Percentiles rank a stretch among this genome's conserved stretches.
phyloP scores from a whole-genome alignment of 2,888 invertebrate species.

The Dryocosmus kuriphilus region DNA sequence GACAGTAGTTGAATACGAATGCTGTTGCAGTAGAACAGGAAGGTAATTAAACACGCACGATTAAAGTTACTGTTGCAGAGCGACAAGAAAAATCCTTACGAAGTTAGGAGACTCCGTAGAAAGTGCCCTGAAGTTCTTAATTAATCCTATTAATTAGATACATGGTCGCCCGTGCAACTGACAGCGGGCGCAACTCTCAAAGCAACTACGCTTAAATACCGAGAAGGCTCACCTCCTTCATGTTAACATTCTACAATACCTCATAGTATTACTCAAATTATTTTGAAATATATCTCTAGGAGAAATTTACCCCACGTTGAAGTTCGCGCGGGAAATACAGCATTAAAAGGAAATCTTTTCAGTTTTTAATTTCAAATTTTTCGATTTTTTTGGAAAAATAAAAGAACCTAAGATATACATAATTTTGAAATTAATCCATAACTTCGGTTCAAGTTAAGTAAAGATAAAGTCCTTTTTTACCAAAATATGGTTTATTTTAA shows the following conservation, averaged over 20 bases:
- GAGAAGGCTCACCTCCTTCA: constrained; percentile 21
- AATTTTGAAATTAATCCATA: no score
- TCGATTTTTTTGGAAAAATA: no score
- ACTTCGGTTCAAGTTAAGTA: no score
- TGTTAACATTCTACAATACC: neutral
- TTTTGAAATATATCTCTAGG: no score
- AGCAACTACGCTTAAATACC: constrained; percentile 44
- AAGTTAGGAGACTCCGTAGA: constrained; percentile 51
- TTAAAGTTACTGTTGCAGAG: constrained; percentile 41
- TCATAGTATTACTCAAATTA: no score
- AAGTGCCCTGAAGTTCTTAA: constrained; percentile 63
- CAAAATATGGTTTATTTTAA: no score
- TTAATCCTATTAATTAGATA: constrained; percentile 70
- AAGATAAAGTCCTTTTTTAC: no score
- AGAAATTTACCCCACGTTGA: no score
- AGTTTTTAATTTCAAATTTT: no score
- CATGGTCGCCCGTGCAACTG: constrained; percentile 56
- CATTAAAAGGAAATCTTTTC: no score
- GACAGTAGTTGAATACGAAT: neutral
- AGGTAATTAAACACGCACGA: constrained; percentile 48
- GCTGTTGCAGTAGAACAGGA: neutral
- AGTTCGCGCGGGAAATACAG: no score
- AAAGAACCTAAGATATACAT: no score
- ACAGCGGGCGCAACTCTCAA: constrained; percentile 45
- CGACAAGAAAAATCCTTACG: constrained; percentile 55